Evolutionary conservation across 2,113 vertebrate species (phyloP), one percentile per base, ranked within the genome.

Genomic region (Boulengeromyrus knoepffleri): DNA sequence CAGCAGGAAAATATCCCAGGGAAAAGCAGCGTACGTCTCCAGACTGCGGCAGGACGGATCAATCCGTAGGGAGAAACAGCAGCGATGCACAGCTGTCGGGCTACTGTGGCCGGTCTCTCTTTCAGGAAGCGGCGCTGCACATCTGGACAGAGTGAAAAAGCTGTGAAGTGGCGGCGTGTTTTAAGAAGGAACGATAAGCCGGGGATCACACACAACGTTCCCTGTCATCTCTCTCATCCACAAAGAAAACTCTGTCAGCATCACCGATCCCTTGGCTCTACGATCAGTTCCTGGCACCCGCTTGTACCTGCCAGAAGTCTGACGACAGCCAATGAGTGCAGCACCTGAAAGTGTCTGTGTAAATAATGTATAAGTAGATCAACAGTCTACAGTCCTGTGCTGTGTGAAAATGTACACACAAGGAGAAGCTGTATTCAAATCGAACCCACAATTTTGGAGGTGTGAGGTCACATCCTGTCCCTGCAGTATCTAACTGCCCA

Each of bases 101-200:
- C 91, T 93, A 90, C 92, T 90, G 74, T 91, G 95, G 91, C 90
- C 89, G 92, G 87, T 93, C 92, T 91, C 89, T 92, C 92, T 91
- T 93, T 95, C 95, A 95, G 94, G 93, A 94, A 42, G 92, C 92
- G 88, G 90, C 92, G 90, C 92, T 91, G 91, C 94, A 95, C 96
- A 97, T 96, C 96, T 97, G 96, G 95, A 92, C 94, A 92, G 92
- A 94, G 95, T 94, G 93, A 85, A 90, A 90, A 92, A 94, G 88
- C 13, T 90, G 91, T 91, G 94, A 95, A 91, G 92, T 95, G 95
- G 95, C 94, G 92, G 93, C 91, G 94, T 92, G 92, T 94, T 94
- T 91, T 91, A 50, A 94, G 93, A n/a, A 89, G 91, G 89, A 88
- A 91, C 92, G 93, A 96, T 95, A 94, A 94, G 93, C 94, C 90